Base-by-base conservation (phyloP, 2,888 invertebrate genomes). In the Priocnemis perturbator region DNA sequence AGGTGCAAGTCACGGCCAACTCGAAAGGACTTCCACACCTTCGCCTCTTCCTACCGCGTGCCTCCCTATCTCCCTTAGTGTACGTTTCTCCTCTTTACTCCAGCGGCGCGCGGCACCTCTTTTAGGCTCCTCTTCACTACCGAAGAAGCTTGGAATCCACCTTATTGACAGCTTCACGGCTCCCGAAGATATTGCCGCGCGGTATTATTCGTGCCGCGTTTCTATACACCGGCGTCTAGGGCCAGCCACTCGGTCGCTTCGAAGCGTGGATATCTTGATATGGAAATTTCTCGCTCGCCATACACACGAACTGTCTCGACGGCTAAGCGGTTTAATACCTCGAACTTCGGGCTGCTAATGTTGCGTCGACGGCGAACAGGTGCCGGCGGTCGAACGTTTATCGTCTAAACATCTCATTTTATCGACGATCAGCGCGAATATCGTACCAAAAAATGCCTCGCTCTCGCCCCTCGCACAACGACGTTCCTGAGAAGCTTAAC, bases 141-240 rank as follows among this genome's bases (percentile, higher is more conserved):
- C 74, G 74, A 77, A 80, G 67, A 77, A 77, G 77, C 75, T 72
- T 61, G 79, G 79, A 82, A 83, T 85, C 74, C 75, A 75, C 77
- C 77, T 84, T 84, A 84, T 83, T 83, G 86, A 86, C 85, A 85
- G 83, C 74, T 78, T 81, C 78, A 76, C 77, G 76, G 84, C 85
- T 86, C 79, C 85, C 74, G 84, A 82, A 78, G 82, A 81, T 83
- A 73, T 78, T 74, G 76, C 68, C 78, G 71, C 69, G 63, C 71
- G 72, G 58, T 26, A 62, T 71, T 77, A 80, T 72, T 64, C 77
- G 44, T 60, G 65, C 65, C 79, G 70, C 71, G 73, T 77, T 67
- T 74, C 37, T 37, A 37, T 37, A 11, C 14, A 9, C 7, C 37
- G 37, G 37, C 11, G 7, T 11, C 37, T 11, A 37, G 4, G 37